These are phyloP conservation scores for Cyanocitta stelleri DNA, from an alignment of 2,113 vertebrate genomes.

Conservation along the genomic window DNA sequence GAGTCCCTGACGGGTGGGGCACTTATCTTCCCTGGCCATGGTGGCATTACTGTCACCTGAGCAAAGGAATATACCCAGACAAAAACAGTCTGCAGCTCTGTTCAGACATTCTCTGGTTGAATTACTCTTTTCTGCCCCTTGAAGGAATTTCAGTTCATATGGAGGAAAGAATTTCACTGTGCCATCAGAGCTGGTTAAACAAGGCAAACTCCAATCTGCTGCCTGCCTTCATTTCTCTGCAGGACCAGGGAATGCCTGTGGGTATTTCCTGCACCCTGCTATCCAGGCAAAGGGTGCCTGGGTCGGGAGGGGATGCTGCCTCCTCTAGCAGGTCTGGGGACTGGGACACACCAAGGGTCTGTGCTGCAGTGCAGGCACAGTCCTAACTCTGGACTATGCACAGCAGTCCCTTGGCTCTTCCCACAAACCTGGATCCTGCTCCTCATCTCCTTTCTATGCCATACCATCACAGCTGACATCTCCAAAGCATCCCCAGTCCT, in stretches of 20 bases:
- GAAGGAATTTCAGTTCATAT: neutral
- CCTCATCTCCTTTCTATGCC: neutral
- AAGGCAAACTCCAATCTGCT: neutral
- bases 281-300: neutral
- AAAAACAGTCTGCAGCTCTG: neutral
- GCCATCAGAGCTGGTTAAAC: neutral
- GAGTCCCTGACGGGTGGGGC: neutral
- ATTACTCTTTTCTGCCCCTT: neutral
- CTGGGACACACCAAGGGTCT: neutral
- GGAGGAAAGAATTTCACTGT: neutral
- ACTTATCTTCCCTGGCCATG: neutral
- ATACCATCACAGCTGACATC: neutral
- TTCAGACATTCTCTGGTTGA: neutral
- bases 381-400: accelerated
- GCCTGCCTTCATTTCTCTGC: neutral
- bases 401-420: neutral
- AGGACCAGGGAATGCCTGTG: neutral
- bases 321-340: neutral
- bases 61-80: neutral
- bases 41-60: neutral
- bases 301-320: neutral
- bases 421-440: neutral
- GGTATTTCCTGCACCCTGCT: neutral
- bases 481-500: neutral
- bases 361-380: neutral